These are phyloP conservation scores for Otocyon megalotis DNA, from an alignment of 2,113 vertebrate species.

Conservation along the genomic window DNA sequence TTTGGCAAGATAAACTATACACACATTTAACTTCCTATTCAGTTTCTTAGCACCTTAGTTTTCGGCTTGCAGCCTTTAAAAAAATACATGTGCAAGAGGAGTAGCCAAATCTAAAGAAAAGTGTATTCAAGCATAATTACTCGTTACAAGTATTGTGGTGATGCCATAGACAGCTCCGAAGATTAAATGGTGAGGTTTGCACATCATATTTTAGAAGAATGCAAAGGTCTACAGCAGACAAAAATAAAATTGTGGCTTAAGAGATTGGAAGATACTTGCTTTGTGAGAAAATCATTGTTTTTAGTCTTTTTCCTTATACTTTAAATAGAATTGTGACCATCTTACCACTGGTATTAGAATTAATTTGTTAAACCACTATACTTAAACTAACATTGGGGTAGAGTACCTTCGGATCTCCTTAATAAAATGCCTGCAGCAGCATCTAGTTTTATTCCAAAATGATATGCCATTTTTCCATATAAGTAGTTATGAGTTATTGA, in stretches of 20 bases:
- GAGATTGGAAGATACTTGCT: constrained; percentile 18
- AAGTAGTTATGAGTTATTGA: neutral
- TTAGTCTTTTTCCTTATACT: constrained; percentile 63
- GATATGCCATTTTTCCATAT: neutral
- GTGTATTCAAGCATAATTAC: neutral
- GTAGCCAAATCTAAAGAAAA: constrained; percentile 13
- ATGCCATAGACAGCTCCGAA: neutral
- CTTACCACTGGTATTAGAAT: constrained; percentile 68
- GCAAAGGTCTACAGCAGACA: neutral
- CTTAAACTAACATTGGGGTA: constrained; percentile 31
- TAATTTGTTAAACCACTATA: constrained; percentile 41
- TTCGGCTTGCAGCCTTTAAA: constrained; percentile 50
- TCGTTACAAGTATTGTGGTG: neutral
- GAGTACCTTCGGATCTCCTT: constrained; percentile 13
- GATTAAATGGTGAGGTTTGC: constrained; percentile 17
- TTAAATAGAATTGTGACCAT: neutral
- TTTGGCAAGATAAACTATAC: constrained; percentile 43
- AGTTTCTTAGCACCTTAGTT: constrained; percentile 63
- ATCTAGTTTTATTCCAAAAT: neutral
- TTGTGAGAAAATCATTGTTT: neutral
- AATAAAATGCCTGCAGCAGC: constrained; percentile 34
- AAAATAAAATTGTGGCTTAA: neutral
- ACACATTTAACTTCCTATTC: constrained; percentile 30
- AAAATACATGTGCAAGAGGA: neutral
- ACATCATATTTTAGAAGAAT: constrained; percentile 41